Evolutionary conservation across 1,140 invertebrate species (phyloP).

Genomic region (Pogonognathellus flavescens): DNA sequence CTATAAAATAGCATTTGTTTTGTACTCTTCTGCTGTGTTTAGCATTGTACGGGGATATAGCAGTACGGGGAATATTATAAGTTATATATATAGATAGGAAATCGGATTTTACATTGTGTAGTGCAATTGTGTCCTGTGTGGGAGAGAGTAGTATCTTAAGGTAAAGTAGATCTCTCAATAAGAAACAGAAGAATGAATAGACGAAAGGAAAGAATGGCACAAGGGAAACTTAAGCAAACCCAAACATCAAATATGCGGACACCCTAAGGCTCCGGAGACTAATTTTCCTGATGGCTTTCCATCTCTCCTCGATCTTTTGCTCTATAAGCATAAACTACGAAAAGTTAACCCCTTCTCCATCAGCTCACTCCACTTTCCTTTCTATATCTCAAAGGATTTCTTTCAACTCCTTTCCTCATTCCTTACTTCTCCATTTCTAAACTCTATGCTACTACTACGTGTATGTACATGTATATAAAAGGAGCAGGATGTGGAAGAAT

Average conservation of each 20-base stretch:
- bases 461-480: too few relatives aligned
- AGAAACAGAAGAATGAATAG: neutral
- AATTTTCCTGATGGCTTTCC: conserved; percentile 62
- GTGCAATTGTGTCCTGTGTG: neutral
- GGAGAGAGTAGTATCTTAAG: neutral
- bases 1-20: too few relatives aligned
- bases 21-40: too few relatives aligned
- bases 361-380: conserved; percentile 2
- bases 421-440: neutral
- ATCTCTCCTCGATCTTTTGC: conserved; percentile 45
- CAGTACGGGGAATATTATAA: neutral
- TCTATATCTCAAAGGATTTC: conserved; percentile 16
- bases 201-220: conserved; percentile 16
- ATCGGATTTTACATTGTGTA: neutral
- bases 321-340: conserved; percentile 11
- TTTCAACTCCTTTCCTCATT: neutral
- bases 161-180: conserved; percentile 25
- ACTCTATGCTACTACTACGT: too few relatives aligned
- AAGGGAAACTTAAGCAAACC: conserved; percentile 49
- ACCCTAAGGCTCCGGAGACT: conserved; percentile 58
- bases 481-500: too few relatives aligned
- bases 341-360: conserved; percentile 31
- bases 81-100: neutral
- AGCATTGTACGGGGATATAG: neutral
- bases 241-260: conserved; percentile 56